A percentile compares a stretch with the other conserved stretches of the same genome.
Conservation (phyloP, 2,888 invertebrate species). For the Drosophila engyochracea region DNA sequence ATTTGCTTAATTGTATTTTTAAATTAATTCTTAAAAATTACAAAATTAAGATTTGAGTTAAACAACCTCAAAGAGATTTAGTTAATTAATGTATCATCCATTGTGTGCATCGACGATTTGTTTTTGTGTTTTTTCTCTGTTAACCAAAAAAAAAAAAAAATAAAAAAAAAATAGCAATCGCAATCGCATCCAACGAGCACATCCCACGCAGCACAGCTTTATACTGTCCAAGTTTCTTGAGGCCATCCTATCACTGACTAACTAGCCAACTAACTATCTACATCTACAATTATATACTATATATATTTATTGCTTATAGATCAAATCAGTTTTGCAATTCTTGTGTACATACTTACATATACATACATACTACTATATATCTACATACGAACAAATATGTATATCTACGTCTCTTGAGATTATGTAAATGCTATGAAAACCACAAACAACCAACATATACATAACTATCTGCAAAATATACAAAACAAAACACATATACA, state of each 20-base stretch:
- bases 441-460: conserved; percentile 2
- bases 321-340: conserved; percentile 39
- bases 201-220: conserved; percentile 25
- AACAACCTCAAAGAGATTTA: neutral
- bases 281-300: conserved; percentile 6
- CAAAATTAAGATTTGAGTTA: conserved; percentile 60
- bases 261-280: conserved; percentile 5
- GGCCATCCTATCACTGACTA: neutral
- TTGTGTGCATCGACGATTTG: conserved; percentile 51
- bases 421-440: conserved; percentile 26
- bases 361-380: conserved; percentile 17
- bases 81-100: conserved; percentile 2
- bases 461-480: conserved; percentile 10
- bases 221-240: conserved; percentile 11
- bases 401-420: conserved; percentile 8
- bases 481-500: conserved; percentile 14
- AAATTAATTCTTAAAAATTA: conserved; percentile 80
- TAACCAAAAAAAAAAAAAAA: neutral
- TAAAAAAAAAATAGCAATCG: neutral
- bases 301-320: conserved; percentile 34
- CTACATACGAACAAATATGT: conserved; percentile 7
- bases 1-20: conserved; percentile 78
- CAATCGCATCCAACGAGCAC: conserved; percentile 10
- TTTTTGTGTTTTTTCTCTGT: conserved; percentile 45
- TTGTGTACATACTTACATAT: conserved; percentile 40